Percentiles rank a stretch among this genome's conserved stretches.
phyloP scores from a whole-genome alignment of 2,888 invertebrate genomes.

The Epinotia ramella region DNA sequence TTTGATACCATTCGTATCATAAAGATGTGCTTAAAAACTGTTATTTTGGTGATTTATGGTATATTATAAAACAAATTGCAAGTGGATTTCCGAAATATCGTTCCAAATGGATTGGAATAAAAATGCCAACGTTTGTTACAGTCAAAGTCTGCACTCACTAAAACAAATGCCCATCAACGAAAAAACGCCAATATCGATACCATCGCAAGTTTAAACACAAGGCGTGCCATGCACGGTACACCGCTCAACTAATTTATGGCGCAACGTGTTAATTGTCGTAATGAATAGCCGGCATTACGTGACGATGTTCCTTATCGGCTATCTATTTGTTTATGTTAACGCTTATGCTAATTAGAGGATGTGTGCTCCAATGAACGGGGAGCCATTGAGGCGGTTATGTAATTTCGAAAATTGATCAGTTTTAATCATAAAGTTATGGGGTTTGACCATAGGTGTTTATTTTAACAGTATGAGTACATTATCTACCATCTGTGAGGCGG shows the following conservation, averaged over 20 bases:
- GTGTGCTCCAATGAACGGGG: constrained; percentile 69
- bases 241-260: constrained; percentile 71
- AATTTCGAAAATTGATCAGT: constrained; percentile 27
- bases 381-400: constrained; percentile 48
- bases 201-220: constrained; percentile 56
- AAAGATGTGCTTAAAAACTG: too few species aligned
- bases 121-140: too few species aligned
- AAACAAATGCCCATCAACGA: constrained; percentile 50
- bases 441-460: too few species aligned
- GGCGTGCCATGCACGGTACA: constrained; percentile 66
- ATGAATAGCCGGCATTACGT: constrained; percentile 73
- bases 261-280: constrained; percentile 77
- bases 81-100: too few species aligned
- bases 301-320: constrained; percentile 64
- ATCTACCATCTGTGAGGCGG: too few species aligned
- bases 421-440: too few species aligned
- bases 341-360: constrained; percentile 77
- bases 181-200: constrained; percentile 49
- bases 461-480: too few species aligned
- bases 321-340: constrained; percentile 77
- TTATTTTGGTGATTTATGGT: too few species aligned
- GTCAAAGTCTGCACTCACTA: too few species aligned
- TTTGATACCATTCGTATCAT: too few species aligned
- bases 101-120: too few species aligned
- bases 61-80: too few species aligned